phyloP scores from a whole-genome alignment of 2,797 vertebrate species.

The Sardinella longiceps region DNA sequence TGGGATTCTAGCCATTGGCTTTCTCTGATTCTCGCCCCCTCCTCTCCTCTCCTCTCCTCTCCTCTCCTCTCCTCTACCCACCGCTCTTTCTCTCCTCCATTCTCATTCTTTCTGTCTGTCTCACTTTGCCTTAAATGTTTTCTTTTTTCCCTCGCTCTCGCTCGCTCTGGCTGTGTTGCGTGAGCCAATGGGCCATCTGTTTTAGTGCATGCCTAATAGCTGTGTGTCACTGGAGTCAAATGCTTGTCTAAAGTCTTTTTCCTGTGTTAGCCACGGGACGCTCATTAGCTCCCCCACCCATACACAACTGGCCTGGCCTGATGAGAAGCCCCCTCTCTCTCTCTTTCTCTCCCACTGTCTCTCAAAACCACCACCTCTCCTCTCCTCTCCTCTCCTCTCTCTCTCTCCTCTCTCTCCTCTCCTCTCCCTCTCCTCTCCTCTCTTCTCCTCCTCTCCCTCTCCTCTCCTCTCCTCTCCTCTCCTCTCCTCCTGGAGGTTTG shows the following conservation, averaged over 20 bases:
- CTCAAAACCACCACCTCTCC: too few species aligned
- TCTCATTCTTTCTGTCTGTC: slow-evolving; percentile 2
- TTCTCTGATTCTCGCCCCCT: slow-evolving; percentile 24
- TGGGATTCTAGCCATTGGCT: slow-evolving; percentile 60
- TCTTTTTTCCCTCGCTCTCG: not conserved
- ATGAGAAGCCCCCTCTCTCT: not conserved
- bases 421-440: too few species aligned
- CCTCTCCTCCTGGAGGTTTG: too few species aligned
- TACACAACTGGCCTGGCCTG: not conserved
- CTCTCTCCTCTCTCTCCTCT: too few species aligned
- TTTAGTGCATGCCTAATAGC: slow-evolving; percentile 73
- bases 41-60: not conserved
- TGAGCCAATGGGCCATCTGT: slow-evolving; percentile 69
- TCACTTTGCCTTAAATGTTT: slow-evolving; percentile 7
- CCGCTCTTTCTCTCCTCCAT: not conserved
- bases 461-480: too few species aligned
- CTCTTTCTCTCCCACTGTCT: not conserved
- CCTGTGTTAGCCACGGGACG: not conserved
- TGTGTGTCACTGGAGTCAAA: slow-evolving; percentile 71
- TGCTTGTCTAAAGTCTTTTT: slow-evolving; percentile 33
- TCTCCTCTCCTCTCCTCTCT: too few species aligned
- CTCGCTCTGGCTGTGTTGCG: not conserved
- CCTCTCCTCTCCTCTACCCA: slow-evolving; percentile 45
- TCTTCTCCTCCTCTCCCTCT: not conserved
- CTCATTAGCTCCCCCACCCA: not conserved